These are phyloP conservation scores for Lamprotornis superbus DNA, from an alignment of 2,113 vertebrate genomes.

Conservation along the genomic window DNA sequence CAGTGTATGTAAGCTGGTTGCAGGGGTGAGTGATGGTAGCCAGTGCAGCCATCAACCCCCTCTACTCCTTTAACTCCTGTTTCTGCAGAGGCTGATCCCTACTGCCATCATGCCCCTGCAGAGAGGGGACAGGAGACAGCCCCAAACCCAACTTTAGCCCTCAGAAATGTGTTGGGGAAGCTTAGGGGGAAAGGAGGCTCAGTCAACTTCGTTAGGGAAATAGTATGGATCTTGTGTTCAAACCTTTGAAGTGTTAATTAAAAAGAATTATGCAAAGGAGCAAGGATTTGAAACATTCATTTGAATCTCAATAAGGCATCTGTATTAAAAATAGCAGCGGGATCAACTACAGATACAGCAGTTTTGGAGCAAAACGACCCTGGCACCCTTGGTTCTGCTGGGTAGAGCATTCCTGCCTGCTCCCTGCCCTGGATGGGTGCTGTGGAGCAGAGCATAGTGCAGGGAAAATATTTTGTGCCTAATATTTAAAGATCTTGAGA, in stretches of 20 bases:
- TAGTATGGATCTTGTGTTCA: constrained; percentile 33
- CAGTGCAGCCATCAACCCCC: fast-evolving
- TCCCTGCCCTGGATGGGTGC: not conserved
- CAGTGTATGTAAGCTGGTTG: fast-evolving
- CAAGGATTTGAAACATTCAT: constrained; percentile 62
- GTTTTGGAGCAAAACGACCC: not conserved
- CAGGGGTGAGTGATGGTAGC: not conserved
- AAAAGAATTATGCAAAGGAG: constrained; percentile 76
- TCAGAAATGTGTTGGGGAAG: not conserved
- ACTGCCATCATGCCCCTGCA: fast-evolving
- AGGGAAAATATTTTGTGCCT: not conserved
- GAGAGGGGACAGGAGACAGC: not conserved
- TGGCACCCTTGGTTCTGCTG: not conserved
- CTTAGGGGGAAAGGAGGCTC: constrained; percentile 29
- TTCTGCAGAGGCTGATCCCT: not conserved
- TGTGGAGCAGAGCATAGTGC: fast-evolving
- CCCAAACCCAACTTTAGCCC: not conserved
- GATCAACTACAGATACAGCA: constrained; percentile 8
- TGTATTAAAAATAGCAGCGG: constrained; percentile 68
- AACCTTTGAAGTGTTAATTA: constrained; percentile 73
- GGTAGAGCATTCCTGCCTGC: not conserved
- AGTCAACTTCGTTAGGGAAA: constrained; percentile 56
- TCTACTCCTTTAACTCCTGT: not conserved
- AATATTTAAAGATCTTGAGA: not conserved
- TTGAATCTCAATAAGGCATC: constrained; percentile 73